A percentile compares a stretch with the other conserved stretches of the same genome.
Evolutionary conservation across 2,113 vertebrate genomes (phyloP).

Genomic region (Jaculus jaculus): DNA sequence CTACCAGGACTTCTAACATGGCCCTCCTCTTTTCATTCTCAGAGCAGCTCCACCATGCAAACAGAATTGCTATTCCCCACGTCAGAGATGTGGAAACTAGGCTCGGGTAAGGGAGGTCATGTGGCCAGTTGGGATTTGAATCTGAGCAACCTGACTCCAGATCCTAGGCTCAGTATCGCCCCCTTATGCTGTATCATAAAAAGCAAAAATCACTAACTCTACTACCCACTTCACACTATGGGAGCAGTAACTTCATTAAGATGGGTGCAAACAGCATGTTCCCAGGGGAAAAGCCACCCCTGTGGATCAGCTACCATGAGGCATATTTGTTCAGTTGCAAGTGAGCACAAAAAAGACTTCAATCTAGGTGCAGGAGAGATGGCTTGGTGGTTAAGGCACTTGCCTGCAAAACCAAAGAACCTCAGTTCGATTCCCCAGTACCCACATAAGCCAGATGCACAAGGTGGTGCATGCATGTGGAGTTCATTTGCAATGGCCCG

Average conservation of each 20-base stretch:
- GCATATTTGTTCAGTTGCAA: background rate
- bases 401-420: too few relatives aligned
- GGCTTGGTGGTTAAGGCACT: too few relatives aligned
- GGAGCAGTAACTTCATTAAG: background rate
- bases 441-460: too few relatives aligned
- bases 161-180: background rate
- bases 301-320: background rate
- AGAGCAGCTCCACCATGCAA: background rate
- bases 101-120: background rate
- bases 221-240: background rate
- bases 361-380: too few relatives aligned
- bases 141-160: background rate
- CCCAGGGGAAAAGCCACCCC: background rate
- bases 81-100: slow-evolving; percentile 8
- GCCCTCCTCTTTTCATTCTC: background rate
- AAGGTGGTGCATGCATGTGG: too few relatives aligned
- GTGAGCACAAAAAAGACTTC: background rate
- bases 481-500: too few relatives aligned
- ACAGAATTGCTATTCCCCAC: background rate
- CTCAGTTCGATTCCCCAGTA: too few relatives aligned
- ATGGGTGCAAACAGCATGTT: background rate
- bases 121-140: background rate
- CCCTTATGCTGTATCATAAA: background rate
- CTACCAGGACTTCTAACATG: background rate
- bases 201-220: background rate